phyloP scores from a whole-genome alignment of 2,113 vertebrate species.

The Cariama cristata region DNA sequence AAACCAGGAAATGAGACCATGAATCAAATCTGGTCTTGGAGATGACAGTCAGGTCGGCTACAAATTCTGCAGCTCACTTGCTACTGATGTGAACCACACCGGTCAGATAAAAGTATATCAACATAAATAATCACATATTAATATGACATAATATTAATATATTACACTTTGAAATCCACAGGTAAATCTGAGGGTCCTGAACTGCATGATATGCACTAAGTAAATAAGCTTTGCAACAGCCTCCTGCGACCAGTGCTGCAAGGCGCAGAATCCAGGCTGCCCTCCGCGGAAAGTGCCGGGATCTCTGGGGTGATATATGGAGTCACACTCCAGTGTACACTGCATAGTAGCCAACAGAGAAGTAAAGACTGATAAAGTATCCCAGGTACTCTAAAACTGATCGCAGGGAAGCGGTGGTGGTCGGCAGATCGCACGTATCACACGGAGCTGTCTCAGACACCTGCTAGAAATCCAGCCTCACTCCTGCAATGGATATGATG shows the following conservation, averaged over 20 bases:
- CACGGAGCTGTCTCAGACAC: not conserved
- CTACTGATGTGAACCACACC: not conserved
- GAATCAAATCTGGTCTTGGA: slow-evolving; percentile 56
- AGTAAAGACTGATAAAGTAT: not conserved
- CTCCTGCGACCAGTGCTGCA: not conserved
- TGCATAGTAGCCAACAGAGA: not conserved
- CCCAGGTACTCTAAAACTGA: not conserved
- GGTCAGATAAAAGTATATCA: slow-evolving; percentile 24
- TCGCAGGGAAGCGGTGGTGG: not conserved
- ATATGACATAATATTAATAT: not conserved
- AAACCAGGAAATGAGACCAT: slow-evolving; percentile 67
- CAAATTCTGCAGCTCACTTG: slow-evolving; percentile 19
- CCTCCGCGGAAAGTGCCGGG: not conserved
- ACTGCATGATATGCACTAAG: not conserved
- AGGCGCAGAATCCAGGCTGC: not conserved
- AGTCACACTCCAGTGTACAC: not conserved
- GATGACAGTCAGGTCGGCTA: slow-evolving; percentile 34
- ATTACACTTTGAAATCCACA: not conserved
- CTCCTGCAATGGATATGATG: not conserved
- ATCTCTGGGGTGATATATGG: not conserved
- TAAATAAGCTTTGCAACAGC: not conserved
- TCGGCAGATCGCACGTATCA: not conserved
- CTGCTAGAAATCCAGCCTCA: not conserved
- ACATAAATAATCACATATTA: slow-evolving; percentile 19
- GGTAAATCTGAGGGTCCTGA: not conserved